Percentiles rank a stretch among this genome's conserved stretches.
Evolutionary conservation across 2,888 invertebrate genomes (phyloP).

Genomic region (Andrena flavipes): DNA sequence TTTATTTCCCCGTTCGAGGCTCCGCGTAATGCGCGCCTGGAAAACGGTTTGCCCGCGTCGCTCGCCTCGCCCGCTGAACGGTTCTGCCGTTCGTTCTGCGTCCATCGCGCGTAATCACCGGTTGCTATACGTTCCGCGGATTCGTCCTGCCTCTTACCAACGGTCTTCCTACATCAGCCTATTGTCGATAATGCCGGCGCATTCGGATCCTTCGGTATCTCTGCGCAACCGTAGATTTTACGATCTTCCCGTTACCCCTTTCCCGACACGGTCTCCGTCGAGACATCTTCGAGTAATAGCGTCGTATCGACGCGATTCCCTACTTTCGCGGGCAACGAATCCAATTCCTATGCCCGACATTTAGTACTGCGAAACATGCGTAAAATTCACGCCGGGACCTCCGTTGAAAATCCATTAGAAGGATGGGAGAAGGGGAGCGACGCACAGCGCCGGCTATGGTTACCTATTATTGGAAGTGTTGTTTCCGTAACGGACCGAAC

Average conservation of each 20-base stretch:
- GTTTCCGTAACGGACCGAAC: conserved; percentile 7
- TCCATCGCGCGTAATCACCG: conserved; percentile 67
- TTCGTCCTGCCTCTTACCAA: conserved; percentile 37
- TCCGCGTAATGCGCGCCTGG: conserved; percentile 67
- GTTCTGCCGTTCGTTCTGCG: conserved; percentile 58
- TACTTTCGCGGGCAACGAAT: conserved; percentile 8
- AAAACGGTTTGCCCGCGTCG: conserved; percentile 67
- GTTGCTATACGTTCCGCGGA: conserved; percentile 47
- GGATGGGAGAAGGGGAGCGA: background rate
- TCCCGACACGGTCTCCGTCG: conserved; percentile 33
- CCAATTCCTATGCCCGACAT: conserved; percentile 21
- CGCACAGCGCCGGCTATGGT: background rate
- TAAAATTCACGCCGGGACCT: background rate
- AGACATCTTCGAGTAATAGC: conserved; percentile 27
- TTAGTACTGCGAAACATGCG: background rate
- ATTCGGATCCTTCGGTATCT: conserved; percentile 21
- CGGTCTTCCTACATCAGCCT: conserved; percentile 34
- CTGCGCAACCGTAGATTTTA: conserved; percentile 49
- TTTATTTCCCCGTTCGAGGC: conserved; percentile 70
- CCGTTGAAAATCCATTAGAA: conserved; percentile 2
- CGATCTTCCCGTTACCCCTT: conserved; percentile 59
- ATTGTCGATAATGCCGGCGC: conserved; percentile 50
- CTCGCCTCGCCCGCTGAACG: conserved; percentile 56
- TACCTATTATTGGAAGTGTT: conserved; percentile 14
- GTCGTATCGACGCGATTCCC: background rate